Conservation (phyloP, 2,797 vertebrate species). For the Huso huso region DNA sequence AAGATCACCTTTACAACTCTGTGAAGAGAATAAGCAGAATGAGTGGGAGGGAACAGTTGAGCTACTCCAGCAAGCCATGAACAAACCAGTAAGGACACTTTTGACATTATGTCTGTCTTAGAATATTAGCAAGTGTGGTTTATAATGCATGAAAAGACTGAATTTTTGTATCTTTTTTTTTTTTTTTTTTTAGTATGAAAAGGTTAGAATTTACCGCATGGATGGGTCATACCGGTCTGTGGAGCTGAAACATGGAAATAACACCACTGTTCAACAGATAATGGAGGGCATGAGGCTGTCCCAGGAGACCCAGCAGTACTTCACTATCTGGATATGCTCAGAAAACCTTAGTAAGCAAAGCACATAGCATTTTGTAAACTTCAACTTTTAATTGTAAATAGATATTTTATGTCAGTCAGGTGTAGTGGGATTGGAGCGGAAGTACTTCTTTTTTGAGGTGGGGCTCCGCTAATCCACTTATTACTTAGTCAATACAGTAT, state of each 20-base stretch:
- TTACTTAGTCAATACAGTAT: too few species aligned
- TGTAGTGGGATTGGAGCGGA: too few species aligned
- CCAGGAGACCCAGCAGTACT: slow-evolving; percentile 92
- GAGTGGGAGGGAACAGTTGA: slow-evolving; percentile 87
- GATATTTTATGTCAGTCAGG: too few species aligned
- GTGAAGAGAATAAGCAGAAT: slow-evolving; percentile 95
- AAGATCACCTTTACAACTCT: slow-evolving; percentile 83
- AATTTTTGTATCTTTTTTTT: too few species aligned
- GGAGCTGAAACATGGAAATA: slow-evolving; percentile 92
- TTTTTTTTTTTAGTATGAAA: slow-evolving; percentile 74
- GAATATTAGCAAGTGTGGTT: neutral
- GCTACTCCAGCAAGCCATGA: slow-evolving; percentile 77
- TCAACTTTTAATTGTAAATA: too few species aligned
- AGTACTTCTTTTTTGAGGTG: too few species aligned
- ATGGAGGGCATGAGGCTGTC: slow-evolving; percentile 98
- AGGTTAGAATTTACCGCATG: slow-evolving; percentile 95
- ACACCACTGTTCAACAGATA: slow-evolving; percentile 95
- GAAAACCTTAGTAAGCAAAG: slow-evolving; percentile 87
- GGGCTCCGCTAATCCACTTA: too few species aligned
- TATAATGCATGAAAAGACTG: too few species aligned
- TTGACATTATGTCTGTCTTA: neutral
- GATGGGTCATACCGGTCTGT: slow-evolving; percentile 96
- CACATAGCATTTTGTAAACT: too few species aligned
- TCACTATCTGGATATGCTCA: slow-evolving; percentile 98
- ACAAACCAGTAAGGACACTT: slow-evolving; percentile 74